Evolutionary conservation across 2,797 vertebrate species (phyloP), one percentile per base, ranked within the genome.

Genomic region (Knipowitschia caucasica): DNA sequence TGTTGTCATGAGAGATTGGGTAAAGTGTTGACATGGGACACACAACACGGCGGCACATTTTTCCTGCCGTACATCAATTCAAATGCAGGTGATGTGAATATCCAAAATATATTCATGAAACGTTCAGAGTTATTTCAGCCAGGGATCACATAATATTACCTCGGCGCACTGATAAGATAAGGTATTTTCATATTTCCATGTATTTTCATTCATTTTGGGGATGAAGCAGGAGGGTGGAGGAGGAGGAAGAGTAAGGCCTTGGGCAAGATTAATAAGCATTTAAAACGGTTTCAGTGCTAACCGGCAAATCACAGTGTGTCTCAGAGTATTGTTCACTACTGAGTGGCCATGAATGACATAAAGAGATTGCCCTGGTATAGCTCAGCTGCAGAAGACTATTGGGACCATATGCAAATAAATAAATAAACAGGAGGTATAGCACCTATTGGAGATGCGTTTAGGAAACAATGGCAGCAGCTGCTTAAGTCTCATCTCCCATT

Each of bases 241-340:
- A 77, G 74, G 78, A 84, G 75, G 77, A 81, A 83, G 80, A 77
- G 58, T 64, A 68, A 70, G 50, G 80, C 86, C 85, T 38, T 58
- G 53, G 83, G 86, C 84, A 77, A 85, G 85, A 87, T 87, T 88
- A 88, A 89, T 88, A 85, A 86, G 83, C 86, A 88, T 89, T 88
- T 86, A 87, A 88, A 88, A 87, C 71, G 78, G 85, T 88, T 90
- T 88, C 85, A 83, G 75, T 86, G 82, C 85, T 85, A 87, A 86
- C 81, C 82, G 75, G 78, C 80, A 83, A 86, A 82, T 86, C 80
- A 79, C 84, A 86, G 72, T 73, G 76, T 74, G 73, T 86, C 86
- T 86, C 79, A 67, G 77, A 82, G 83, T 82, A 87, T 86, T 87
- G 84, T 87, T 86, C 86, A 86, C 80, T 69, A 82, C 76, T 82